These are phyloP conservation scores for Argya squamiceps DNA, from an alignment of 2,797 vertebrate species.

Conservation along the genomic window DNA sequence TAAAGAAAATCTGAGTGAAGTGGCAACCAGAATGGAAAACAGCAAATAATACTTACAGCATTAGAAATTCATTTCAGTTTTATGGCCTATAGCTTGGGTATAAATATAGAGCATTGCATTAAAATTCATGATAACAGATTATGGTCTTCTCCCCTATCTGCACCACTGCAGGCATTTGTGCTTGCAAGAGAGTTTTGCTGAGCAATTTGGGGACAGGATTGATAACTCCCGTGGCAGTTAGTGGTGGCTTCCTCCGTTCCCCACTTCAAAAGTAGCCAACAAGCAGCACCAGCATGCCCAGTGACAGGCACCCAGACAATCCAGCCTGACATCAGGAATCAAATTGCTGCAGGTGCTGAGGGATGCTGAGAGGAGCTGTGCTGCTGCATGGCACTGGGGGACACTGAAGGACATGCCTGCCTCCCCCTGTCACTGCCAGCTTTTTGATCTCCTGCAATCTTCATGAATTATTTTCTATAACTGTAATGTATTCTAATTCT, in stretches of 20 bases:
- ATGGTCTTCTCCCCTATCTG: constrained; percentile 24
- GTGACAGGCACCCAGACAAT: background rate
- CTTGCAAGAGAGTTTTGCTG: background rate
- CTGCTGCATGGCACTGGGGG: background rate
- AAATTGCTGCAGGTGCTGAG: background rate
- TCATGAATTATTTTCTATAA: background rate
- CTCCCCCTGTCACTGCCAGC: background rate
- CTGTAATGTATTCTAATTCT: background rate
- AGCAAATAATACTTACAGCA: constrained; percentile 48
- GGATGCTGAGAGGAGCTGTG: background rate
- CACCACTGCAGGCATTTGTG: background rate
- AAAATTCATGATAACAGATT: constrained; percentile 63
- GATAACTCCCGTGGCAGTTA: background rate
- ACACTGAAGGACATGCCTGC: background rate
- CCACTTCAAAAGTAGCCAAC: background rate
- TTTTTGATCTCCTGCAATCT: background rate
- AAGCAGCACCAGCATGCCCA: background rate
- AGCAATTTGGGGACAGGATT: background rate
- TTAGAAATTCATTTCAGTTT: constrained; percentile 56
- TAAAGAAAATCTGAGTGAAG: constrained; percentile 56
- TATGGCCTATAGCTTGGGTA: constrained; percentile 46
- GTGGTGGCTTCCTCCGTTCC: background rate
- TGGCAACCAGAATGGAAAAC: constrained; percentile 48
- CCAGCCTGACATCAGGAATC: background rate
- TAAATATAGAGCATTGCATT: constrained; percentile 62